Conservation (phyloP, 2,797 vertebrate species). For the Chromobotia macracanthus region DNA sequence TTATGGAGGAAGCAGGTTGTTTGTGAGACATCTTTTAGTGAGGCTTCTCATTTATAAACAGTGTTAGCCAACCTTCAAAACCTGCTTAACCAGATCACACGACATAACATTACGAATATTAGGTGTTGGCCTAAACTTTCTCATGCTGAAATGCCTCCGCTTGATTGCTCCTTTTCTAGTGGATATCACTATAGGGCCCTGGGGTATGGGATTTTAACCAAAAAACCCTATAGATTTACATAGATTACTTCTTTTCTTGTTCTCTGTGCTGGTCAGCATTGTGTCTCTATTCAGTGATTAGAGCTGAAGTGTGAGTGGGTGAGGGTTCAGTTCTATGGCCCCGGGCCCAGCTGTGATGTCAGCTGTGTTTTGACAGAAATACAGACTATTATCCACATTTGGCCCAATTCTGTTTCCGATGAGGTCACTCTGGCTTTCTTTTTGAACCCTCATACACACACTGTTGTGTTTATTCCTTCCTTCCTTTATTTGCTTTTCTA, state of each 20-base stretch:
- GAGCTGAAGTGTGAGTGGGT: slow-evolving; percentile 49
- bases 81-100: slow-evolving; percentile 28
- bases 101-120: slow-evolving; percentile 11
- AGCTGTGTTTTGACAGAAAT: slow-evolving; percentile 68
- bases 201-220: background rate
- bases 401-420: slow-evolving; percentile 70
- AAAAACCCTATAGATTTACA: background rate
- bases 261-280: background rate
- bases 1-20: background rate
- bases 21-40: background rate
- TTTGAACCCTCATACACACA: slow-evolving; percentile 30
- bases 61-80: background rate
- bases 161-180: background rate
- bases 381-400: slow-evolving; percentile 72
- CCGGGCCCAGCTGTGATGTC: slow-evolving; percentile 71
- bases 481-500: slow-evolving; percentile 23
- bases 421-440: slow-evolving; percentile 55
- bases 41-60: background rate
- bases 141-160: background rate
- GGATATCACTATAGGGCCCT: background rate
- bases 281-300: slow-evolving; percentile 34
- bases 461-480: slow-evolving; percentile 32
- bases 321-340: slow-evolving; percentile 63
- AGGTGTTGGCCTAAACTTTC: slow-evolving; percentile 31
- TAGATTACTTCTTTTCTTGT: too few species aligned